Conservation (phyloP, 1,140 invertebrate genomes). For the Nebria ingens region DNA sequence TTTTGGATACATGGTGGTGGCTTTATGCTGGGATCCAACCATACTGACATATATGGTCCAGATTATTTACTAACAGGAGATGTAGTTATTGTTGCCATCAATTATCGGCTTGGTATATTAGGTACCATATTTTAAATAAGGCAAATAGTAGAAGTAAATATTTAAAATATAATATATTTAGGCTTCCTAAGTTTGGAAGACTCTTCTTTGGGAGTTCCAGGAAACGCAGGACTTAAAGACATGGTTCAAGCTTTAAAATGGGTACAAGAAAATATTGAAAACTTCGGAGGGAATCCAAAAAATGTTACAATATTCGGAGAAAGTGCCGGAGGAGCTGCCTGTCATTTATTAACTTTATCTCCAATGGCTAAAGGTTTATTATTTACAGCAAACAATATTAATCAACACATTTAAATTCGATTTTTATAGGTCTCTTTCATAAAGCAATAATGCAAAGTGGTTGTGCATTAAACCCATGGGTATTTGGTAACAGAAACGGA, state of each 20-base stretch:
- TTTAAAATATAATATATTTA: too few relatives aligned
- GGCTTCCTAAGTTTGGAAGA: slow-evolving; percentile 30
- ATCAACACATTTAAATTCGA: neutral
- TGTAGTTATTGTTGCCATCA: slow-evolving; percentile 37
- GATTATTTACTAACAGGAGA: slow-evolving; percentile 50
- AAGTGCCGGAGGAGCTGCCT: slow-evolving; percentile 37
- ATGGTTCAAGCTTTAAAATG: slow-evolving; percentile 46
- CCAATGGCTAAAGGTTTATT: slow-evolving; percentile 24
- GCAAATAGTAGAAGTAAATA: too few relatives aligned
- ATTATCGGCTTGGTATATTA: slow-evolving; percentile 38
- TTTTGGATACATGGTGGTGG: slow-evolving; percentile 55
- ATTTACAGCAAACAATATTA: neutral
- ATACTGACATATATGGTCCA: slow-evolving; percentile 41
- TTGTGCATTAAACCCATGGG: slow-evolving; percentile 25
- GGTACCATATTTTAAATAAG: too few relatives aligned
- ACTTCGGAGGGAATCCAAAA: slow-evolving; percentile 39
- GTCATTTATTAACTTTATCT: slow-evolving; percentile 27
- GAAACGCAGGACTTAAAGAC: slow-evolving; percentile 53
- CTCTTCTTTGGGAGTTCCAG: slow-evolving; percentile 35
- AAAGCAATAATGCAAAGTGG: slow-evolving; percentile 50
- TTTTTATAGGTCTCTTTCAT: slow-evolving; percentile 40
- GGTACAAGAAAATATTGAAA: slow-evolving; percentile 42
- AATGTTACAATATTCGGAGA: slow-evolving; percentile 40
- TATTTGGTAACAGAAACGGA: slow-evolving; percentile 16
- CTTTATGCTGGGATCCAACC: slow-evolving; percentile 44